phyloP scores from a whole-genome alignment of 2,113 vertebrate species.

The Xiphophorus hellerii region DNA sequence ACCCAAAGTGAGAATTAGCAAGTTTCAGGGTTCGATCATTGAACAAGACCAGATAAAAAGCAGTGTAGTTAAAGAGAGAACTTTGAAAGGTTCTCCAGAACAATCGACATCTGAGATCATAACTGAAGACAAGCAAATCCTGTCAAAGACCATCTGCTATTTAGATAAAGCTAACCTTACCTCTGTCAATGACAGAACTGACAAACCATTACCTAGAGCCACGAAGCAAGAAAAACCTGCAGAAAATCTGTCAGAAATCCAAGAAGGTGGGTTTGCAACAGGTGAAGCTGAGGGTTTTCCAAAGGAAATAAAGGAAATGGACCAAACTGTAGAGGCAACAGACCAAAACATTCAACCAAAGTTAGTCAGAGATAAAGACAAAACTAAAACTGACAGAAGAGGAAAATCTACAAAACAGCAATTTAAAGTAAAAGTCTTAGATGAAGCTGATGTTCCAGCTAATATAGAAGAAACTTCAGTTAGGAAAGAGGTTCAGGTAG shows the following conservation, averaged over 20 bases:
- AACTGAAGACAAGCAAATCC: not conserved
- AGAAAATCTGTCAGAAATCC: not conserved
- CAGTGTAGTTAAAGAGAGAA: slow-evolving; percentile 9
- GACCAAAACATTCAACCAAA: not conserved
- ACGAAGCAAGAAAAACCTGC: not conserved
- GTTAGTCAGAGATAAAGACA: not conserved
- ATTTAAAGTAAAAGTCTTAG: not conserved
- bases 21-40: not conserved
- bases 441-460: not conserved
- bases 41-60: not conserved
- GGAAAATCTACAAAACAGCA: not conserved
- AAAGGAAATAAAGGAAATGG: not conserved
- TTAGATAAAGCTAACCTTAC: not conserved
- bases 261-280: not conserved
- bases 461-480: not conserved
- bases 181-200: not conserved
- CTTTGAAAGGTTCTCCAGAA: slow-evolving; percentile 1
- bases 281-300: not conserved
- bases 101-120: too few relatives aligned
- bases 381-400: not conserved
- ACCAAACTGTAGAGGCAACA: too few relatives aligned
- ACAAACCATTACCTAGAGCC: not conserved
- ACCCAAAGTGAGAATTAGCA: not conserved
- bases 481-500: not conserved
- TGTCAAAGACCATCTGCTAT: not conserved